These are phyloP conservation scores for Chrysopilus asiliformis DNA, from an alignment of 2,888 invertebrate species.

Conservation along the genomic window DNA sequence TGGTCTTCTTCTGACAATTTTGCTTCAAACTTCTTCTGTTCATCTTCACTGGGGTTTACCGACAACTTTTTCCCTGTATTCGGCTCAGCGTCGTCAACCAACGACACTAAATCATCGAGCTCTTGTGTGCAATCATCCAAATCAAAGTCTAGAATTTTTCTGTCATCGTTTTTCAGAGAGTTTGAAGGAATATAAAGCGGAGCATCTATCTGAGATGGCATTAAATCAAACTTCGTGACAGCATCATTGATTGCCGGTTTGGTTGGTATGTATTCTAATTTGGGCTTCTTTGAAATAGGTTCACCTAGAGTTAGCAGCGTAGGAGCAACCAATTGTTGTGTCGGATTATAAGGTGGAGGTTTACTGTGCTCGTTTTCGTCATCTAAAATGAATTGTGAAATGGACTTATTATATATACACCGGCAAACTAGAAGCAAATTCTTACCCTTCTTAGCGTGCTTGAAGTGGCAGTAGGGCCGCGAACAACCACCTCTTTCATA, in stretches of 20 bases:
- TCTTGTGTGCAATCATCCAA: no score
- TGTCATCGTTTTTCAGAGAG: not conserved
- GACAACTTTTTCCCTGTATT: no score
- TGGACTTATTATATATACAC: no score
- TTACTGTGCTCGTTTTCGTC: conserved; percentile 18
- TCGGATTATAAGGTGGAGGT: conserved; percentile 27
- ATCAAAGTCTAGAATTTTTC: not conserved
- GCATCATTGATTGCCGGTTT: conserved; percentile 30
- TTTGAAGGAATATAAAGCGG: conserved; percentile 30
- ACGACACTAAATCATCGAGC: not conserved
- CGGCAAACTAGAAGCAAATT: no score
- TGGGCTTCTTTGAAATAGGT: conserved; percentile 22
- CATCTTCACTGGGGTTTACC: not conserved
- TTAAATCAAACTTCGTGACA: conserved; percentile 16
- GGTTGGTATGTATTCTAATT: conserved; percentile 34
- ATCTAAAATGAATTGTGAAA: no score
- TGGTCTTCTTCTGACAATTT: not conserved
- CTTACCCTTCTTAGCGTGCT: conserved; percentile 63
- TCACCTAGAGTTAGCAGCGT: conserved; percentile 25
- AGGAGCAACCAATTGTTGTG: conserved; percentile 20
- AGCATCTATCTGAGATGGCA: conserved; percentile 14
- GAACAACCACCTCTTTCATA: conserved; percentile 70
- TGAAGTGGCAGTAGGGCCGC: conserved; percentile 85
- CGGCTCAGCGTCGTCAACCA: conserved; percentile 2
- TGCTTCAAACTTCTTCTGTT: not conserved